Percentiles rank a stretch among this genome's conserved stretches.
Conservation (phyloP, 2,888 invertebrate species). For the Dilophus febrilis region DNA sequence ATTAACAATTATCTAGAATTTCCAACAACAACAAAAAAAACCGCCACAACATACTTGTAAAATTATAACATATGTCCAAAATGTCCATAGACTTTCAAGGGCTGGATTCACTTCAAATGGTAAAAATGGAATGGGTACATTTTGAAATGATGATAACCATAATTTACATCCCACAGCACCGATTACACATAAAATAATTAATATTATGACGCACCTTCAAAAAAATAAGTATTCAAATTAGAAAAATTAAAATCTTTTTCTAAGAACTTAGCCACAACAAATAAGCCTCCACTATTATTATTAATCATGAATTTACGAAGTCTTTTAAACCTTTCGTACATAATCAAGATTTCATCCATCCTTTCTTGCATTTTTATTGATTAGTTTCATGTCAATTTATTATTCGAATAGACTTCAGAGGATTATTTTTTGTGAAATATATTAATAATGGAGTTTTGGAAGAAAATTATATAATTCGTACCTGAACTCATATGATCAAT, state of each 20-base stretch:
- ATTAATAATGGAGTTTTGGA: too few relatives aligned
- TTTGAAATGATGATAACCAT: conserved; percentile 43
- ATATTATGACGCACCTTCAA: conserved; percentile 62
- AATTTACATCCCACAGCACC: conserved; percentile 83
- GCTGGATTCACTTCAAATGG: conserved; percentile 41
- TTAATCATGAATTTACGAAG: too few relatives aligned
- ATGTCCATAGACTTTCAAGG: conserved; percentile 67
- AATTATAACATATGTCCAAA: conserved; percentile 92
- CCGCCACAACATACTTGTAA: conserved; percentile 46
- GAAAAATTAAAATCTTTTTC: background rate
- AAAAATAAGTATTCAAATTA: conserved; percentile 1
- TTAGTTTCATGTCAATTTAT: too few relatives aligned
- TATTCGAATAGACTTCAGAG: too few relatives aligned
- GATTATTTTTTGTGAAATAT: too few relatives aligned
- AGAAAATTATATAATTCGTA: too few relatives aligned
- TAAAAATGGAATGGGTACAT: conserved; percentile 47
- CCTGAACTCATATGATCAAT: too few relatives aligned
- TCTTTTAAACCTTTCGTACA: too few relatives aligned
- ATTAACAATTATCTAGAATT: background rate
- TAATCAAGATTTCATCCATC: too few relatives aligned
- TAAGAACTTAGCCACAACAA: too few relatives aligned
- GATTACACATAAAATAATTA: conserved; percentile 74
- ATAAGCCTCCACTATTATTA: too few relatives aligned
- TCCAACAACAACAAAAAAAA: background rate
- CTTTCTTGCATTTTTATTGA: too few relatives aligned